These are phyloP conservation scores for Plusia festucae DNA, from an alignment of 2,888 invertebrate genomes.

Conservation along the genomic window DNA sequence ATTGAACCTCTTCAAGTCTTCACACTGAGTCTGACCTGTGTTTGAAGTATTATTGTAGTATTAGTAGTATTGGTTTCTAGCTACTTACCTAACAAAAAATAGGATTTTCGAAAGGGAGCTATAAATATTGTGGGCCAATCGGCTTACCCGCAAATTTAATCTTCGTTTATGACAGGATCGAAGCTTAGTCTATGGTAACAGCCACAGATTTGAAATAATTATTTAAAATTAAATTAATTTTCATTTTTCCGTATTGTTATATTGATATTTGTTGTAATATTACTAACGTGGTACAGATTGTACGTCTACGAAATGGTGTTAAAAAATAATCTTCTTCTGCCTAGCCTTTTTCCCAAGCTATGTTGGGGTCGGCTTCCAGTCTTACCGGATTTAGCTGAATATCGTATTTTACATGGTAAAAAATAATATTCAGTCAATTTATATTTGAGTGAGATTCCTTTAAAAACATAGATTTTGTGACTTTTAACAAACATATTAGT, in stretches of 20 bases:
- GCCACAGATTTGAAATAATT: constrained; percentile 38
- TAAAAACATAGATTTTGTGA: too few relatives aligned
- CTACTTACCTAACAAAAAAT: constrained; percentile 8
- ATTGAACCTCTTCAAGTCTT: background rate
- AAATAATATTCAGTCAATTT: too few relatives aligned
- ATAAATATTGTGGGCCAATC: constrained; percentile 24
- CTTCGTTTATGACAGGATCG: constrained; percentile 41
- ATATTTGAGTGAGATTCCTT: too few relatives aligned
- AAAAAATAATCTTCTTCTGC: too few relatives aligned
- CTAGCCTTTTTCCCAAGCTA: too few relatives aligned
- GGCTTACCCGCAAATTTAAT: constrained; percentile 45
- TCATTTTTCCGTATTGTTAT: too few relatives aligned
- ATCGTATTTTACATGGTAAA: too few relatives aligned
- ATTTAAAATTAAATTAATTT: background rate
- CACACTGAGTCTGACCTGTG: background rate
- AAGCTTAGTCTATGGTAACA: constrained; percentile 23
- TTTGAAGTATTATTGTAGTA: background rate
- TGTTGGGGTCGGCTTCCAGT: too few relatives aligned
- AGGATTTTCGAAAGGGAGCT: constrained; percentile 10
- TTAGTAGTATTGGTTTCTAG: background rate
- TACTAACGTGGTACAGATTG: too few relatives aligned
- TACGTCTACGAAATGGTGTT: too few relatives aligned
- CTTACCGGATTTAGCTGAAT: too few relatives aligned
- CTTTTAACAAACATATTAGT: background rate
- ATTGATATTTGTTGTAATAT: too few relatives aligned